A percentile compares a stretch with the other conserved stretches of the same genome.
Evolutionary conservation across 2,113 vertebrate species (phyloP).

Genomic region (Dasypus novemcinctus): DNA sequence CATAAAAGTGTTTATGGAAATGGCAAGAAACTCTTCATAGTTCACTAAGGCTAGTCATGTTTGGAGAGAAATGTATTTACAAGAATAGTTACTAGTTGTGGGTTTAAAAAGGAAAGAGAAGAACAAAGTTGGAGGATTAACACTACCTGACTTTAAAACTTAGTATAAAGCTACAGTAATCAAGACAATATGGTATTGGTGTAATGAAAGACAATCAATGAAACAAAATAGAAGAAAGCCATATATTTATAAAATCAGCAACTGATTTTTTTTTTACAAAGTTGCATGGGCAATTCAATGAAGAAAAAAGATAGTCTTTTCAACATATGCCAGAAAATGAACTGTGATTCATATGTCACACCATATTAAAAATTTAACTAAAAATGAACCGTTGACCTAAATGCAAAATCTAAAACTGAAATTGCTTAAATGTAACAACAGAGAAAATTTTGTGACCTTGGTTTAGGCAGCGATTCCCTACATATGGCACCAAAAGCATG

Average conservation of each 20-base stretch:
- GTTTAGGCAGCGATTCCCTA: slow-evolving; percentile 1
- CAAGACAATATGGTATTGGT: neutral
- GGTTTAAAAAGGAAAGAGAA: slow-evolving; percentile 18
- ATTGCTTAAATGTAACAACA: neutral
- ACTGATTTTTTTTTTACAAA: neutral
- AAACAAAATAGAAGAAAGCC: neutral
- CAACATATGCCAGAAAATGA: neutral
- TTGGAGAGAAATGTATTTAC: slow-evolving; percentile 18
- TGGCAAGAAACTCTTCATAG: neutral
- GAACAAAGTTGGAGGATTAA: neutral
- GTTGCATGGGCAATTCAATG: neutral
- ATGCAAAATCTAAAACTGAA: neutral
- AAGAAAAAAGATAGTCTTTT: neutral
- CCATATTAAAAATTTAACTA: neutral
- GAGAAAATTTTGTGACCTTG: neutral
- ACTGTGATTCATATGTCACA: neutral
- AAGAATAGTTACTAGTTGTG: neutral
- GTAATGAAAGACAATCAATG: neutral
- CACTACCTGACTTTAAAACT: neutral
- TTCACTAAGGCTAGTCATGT: neutral
- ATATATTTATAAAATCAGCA: neutral
- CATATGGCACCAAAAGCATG: neutral
- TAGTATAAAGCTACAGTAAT: neutral
- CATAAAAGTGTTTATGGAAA: neutral
- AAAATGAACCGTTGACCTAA: neutral